phyloP scores from a whole-genome alignment of 2,888 invertebrate genomes.

The Isoperla grammatica region DNA sequence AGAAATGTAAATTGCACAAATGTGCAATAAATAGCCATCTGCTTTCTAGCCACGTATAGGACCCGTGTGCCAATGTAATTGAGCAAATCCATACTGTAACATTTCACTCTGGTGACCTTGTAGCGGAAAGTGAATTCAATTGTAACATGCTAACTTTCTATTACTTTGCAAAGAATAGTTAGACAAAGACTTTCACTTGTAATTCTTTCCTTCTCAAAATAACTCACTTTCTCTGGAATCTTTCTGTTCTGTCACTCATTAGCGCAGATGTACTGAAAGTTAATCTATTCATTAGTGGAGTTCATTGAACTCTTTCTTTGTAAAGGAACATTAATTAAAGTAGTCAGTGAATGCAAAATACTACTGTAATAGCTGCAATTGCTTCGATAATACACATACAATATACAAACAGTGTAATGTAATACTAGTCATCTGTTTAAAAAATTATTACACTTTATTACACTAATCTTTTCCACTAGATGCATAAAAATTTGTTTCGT shows the following conservation, averaged over 20 bases:
- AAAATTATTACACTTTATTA: too few relatives aligned
- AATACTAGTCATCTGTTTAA: too few relatives aligned
- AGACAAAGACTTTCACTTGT: constrained; percentile 10
- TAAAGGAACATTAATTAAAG: not conserved
- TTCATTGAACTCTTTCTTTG: not conserved
- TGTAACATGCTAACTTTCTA: constrained; percentile 12
- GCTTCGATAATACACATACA: too few relatives aligned
- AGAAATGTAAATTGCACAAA: too few relatives aligned
- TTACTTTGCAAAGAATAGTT: constrained; percentile 4
- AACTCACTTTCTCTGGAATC: constrained; percentile 9
- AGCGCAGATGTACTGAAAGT: not conserved
- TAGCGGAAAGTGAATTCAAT: constrained; percentile 10
- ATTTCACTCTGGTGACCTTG: constrained; percentile 13
- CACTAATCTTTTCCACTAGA: too few relatives aligned
- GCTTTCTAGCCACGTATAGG: too few relatives aligned
- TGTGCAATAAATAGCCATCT: too few relatives aligned
- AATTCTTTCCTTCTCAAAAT: not conserved
- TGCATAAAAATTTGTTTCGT: too few relatives aligned
- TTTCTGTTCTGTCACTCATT: not conserved
- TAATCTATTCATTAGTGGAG: not conserved
- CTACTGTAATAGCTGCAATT: too few relatives aligned
- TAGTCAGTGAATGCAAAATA: too few relatives aligned
- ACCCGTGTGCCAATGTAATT: too few relatives aligned
- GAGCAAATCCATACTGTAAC: not conserved
- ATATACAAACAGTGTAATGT: too few relatives aligned